Conservation (phyloP, 2,888 invertebrate species). For the Limnephilus rhombicus region DNA sequence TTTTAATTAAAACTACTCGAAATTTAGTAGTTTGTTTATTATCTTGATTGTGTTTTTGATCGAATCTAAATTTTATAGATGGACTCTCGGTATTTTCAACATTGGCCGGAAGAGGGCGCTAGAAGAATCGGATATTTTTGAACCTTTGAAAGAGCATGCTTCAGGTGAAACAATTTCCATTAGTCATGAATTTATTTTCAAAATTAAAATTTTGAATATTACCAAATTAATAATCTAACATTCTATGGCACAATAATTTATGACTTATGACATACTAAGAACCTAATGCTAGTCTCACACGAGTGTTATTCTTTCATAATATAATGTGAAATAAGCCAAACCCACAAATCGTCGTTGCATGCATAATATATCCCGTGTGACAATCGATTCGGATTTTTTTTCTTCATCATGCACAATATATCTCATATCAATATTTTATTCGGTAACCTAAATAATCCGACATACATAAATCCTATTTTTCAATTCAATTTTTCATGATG, state of each 20-base stretch:
- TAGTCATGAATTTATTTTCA: background rate
- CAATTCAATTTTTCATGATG: no score
- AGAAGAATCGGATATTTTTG: conserved; percentile 81
- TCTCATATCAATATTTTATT: no score
- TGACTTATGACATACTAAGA: background rate
- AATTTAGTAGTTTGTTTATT: background rate
- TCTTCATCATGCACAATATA: no score
- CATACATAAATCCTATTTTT: no score
- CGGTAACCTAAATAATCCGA: no score
- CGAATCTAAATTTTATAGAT: conserved; percentile 75
- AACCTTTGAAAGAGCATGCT: conserved; percentile 83
- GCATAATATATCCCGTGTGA: no score
- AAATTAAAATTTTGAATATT: background rate
- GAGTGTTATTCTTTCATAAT: no score
- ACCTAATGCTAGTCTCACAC: background rate
- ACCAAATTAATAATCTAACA: background rate
- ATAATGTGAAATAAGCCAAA: no score
- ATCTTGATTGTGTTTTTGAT: background rate
- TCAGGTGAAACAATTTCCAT: conserved; percentile 72
- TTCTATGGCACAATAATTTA: background rate
- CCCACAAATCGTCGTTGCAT: no score
- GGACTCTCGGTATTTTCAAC: conserved; percentile 83
- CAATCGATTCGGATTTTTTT: no score
- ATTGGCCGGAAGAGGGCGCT: conserved; percentile 83
- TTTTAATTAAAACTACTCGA: background rate